Conservation (phyloP, 23 tunicate species). For the Corella eumyota region DNA sequence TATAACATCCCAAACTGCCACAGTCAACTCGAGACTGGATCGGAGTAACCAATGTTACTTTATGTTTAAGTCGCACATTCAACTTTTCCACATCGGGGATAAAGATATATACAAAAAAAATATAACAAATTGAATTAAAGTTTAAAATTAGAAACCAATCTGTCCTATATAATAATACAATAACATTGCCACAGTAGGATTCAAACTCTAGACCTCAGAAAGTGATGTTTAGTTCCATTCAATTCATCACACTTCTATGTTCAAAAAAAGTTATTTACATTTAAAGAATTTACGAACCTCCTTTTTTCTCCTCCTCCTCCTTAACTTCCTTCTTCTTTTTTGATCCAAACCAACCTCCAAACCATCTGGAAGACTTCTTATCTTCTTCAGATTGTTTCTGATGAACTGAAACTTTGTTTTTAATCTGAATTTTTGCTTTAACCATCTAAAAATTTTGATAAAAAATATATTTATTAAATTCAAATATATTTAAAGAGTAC, state of each 20-base stretch:
- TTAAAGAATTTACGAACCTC: neutral
- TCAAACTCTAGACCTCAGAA: too few species aligned
- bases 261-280: too few species aligned
- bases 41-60: too few species aligned
- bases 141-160: too few species aligned
- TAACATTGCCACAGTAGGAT: too few species aligned
- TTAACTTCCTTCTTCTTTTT: slow-evolving; percentile 16
- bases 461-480: neutral
- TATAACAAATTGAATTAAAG: neutral
- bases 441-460: slow-evolving; percentile 15
- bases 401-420: slow-evolving; percentile 50
- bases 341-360: slow-evolving; percentile 31
- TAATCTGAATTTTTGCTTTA: slow-evolving; percentile 35
- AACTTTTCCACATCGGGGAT: too few species aligned
- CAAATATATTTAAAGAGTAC: neutral
- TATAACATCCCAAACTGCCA: too few species aligned
- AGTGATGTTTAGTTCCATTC: too few species aligned
- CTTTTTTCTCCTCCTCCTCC: slow-evolving; percentile 8
- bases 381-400: slow-evolving; percentile 18
- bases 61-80: too few species aligned
- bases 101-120: too few species aligned
- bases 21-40: too few species aligned
- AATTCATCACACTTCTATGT: too few species aligned
- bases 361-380: slow-evolving; percentile 26
- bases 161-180: neutral